These are phyloP conservation scores for Phoenicopterus ruber DNA, from an alignment of 2,113 vertebrate species.

Conservation along the genomic window DNA sequence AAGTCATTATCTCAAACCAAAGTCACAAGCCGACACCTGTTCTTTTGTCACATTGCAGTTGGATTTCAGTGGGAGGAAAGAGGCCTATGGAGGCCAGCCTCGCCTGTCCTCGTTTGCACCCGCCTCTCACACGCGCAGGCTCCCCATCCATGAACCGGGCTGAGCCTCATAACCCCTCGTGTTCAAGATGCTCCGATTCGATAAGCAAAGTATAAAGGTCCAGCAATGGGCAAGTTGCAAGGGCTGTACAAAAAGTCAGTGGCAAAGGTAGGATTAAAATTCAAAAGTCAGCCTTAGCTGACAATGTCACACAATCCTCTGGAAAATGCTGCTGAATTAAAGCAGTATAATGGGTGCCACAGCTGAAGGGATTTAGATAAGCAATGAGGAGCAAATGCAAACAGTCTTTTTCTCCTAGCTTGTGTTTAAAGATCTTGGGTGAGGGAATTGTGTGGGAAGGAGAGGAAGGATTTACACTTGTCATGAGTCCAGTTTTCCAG, in stretches of 20 bases:
- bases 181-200: not conserved
- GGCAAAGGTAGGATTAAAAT: not conserved
- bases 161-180: not conserved
- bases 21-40: not conserved
- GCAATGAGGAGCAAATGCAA: not conserved
- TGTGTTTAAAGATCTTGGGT: not conserved
- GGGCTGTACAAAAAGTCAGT: not conserved
- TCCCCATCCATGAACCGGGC: not conserved
- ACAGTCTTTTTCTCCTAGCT: not conserved
- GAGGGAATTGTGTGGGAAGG: not conserved
- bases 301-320: not conserved
- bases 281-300: not conserved
- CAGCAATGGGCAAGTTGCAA: not conserved
- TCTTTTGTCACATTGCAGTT: not conserved
- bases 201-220: not conserved
- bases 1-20: not conserved
- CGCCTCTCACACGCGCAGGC: fast-evolving
- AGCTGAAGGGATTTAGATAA: not conserved
- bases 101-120: not conserved
- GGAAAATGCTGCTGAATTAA: not conserved
- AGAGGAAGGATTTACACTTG: not conserved
- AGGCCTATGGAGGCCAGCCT: not conserved
- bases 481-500: not conserved
- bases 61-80: not conserved
- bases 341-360: not conserved